Percentiles rank a stretch among this genome's conserved stretches.
These are phyloP conservation scores for Ecdyonurus torrentis DNA, from an alignment of 2,888 invertebrate species.

Conservation along the genomic window DNA sequence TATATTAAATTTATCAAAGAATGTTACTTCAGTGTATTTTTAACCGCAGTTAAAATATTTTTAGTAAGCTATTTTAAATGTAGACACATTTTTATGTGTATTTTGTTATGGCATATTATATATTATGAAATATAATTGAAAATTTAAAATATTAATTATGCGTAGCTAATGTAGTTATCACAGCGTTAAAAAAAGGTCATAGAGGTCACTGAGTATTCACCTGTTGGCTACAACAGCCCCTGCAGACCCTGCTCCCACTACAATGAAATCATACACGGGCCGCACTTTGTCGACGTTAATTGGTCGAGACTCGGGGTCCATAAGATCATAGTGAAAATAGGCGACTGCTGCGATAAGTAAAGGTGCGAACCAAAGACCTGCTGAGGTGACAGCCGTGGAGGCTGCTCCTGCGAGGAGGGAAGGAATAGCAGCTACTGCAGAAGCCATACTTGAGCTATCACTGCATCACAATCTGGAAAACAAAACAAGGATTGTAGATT, in stretches of 20 bases:
- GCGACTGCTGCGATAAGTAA: slow-evolving; percentile 70
- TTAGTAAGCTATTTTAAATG: no score
- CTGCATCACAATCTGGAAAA: slow-evolving; percentile 1
- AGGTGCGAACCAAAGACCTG: slow-evolving; percentile 66
- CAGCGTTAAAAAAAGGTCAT: no score
- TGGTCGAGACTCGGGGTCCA: slow-evolving; percentile 65
- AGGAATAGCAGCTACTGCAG: slow-evolving; percentile 15
- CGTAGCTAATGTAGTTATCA: no score
- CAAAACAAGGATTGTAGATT: no score
- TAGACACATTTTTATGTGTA: no score
- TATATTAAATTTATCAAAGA: no score
- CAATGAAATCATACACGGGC: slow-evolving; percentile 64
- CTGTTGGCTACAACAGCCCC: slow-evolving; percentile 75
- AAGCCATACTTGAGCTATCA: background rate
- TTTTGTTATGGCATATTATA: no score
- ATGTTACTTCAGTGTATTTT: no score
- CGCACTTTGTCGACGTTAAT: slow-evolving; percentile 49
- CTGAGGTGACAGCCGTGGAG: slow-evolving; percentile 36
- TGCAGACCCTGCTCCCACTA: slow-evolving; percentile 76
- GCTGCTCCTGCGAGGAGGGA: slow-evolving; percentile 44
- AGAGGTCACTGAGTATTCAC: slow-evolving; percentile 10
- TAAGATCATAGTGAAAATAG: slow-evolving; percentile 69
- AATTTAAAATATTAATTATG: no score
- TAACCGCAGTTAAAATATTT: no score
- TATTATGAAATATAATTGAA: no score